phyloP scores from a whole-genome alignment of 2,113 vertebrate species.

The Eurypyga helias region DNA sequence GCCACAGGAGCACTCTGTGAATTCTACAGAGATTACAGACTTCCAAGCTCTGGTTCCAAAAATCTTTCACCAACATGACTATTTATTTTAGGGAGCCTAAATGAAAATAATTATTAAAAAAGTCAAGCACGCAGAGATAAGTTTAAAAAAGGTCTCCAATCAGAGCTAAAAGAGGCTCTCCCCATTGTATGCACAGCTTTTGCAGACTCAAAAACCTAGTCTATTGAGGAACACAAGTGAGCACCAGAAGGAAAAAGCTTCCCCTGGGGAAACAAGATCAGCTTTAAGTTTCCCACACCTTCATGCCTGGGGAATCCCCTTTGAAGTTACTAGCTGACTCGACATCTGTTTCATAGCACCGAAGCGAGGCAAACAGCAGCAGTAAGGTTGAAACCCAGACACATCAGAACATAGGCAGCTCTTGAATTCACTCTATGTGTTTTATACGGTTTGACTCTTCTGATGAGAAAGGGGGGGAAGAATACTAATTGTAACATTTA shows the following conservation, averaged over 20 bases:
- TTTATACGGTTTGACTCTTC: not conserved
- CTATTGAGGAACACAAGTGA: not conserved
- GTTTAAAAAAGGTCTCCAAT: not conserved
- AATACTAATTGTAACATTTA: not conserved
- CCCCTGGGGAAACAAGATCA: not conserved
- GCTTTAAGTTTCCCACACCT: not conserved
- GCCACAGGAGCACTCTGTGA: not conserved
- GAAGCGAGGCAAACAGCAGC: not conserved
- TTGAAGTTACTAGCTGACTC: not conserved
- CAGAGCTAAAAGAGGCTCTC: not conserved
- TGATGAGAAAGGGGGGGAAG: not conserved
- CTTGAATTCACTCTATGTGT: not conserved
- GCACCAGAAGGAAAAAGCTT: not conserved
- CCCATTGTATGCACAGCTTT: not conserved
- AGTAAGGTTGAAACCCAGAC: not conserved
- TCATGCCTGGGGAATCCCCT: constrained; percentile 22
- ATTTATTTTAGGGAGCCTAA: not conserved
- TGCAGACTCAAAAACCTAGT: not conserved
- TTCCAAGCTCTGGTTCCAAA: not conserved
- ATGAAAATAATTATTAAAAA: not conserved
- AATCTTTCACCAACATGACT: fast-evolving
- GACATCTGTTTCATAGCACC: not conserved
- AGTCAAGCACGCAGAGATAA: not conserved
- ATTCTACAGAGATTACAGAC: not conserved
- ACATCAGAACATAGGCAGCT: not conserved